Evolutionary conservation across 2,888 invertebrate genomes (phyloP), one percentile per base, ranked within the genome.

Genomic region (Merodon equestris): DNA sequence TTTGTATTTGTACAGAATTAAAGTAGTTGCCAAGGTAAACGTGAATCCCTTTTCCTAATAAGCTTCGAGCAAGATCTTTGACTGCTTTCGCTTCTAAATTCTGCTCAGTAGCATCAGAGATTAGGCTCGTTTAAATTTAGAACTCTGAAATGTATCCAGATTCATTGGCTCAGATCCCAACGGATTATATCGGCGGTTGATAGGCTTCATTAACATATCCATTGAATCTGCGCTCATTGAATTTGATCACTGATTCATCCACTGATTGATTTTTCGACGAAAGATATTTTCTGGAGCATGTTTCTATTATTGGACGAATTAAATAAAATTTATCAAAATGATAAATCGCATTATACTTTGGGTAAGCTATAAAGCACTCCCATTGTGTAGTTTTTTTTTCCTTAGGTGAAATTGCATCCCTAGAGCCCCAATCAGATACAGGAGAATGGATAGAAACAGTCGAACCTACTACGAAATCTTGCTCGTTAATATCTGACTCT

Each of bases 81-180:
- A 63, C 71, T 1, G 45, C 57, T 13, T 50, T 15, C 14, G 34
- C 17, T 13, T 36, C 51, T 10, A 56, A 18, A 64, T 84, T 84
- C 63, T 87, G 87, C 1, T 85, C 83, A 42, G 84, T 82, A 50
- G 86, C 85, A 81, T 86, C 86, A 73, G 74, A 84, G 64, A 83
- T 85, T 82, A 88, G 89, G 3, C 85, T 84, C 9, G 83, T 84
- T 58, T 84, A 84, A 18, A 85, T 82, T 48, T 85, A 82, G 82
- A 86, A 86, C 44, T 85, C 64, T 82, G 15, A 84, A 57, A 73
- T 83, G 84, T 9, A 36, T 10, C 36, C 36, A 36, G 36, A 57
- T 73, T 82, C 67, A 70, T 83, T 76, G 34, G 82, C 82, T 50
- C 79, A 27, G 14, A 84, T 66, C 83, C 84, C 85, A 17, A 84